Evolutionary conservation across 2,113 vertebrate genomes (phyloP), one percentile per base, ranked within the genome.

Genomic region (Morone saxatilis): DNA sequence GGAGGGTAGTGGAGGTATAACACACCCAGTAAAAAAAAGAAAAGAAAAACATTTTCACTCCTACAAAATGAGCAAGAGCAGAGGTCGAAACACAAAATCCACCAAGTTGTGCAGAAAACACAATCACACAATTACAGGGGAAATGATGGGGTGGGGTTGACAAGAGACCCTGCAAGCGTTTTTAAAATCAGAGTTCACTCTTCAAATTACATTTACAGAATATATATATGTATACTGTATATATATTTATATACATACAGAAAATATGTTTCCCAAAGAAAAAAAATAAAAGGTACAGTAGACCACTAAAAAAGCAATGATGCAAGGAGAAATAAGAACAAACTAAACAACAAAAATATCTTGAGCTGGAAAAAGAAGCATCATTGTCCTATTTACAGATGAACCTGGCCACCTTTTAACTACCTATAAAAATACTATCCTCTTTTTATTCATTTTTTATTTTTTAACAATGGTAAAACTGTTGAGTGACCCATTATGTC

Each of bases 341-440:
- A 83, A 69, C 53, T 78, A 31, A 72, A 62, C n/a, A 73, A 50
- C 51, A 71, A 78, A 40, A 65, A 61, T 43, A 67, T 70, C 43
- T 41, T 76, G 31, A 71, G 61, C 72, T 82, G 69, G 81, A 85
- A 69, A 92, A 93, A 89, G 84, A 81, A 90, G 71, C 84, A 93
- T 88, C 78, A 67, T 80, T 93, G 93, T 94, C 93, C 86, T 97
- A 98, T 99, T 96, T 98, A 99, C 97, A 99, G 96, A 97, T 95
- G 93, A 94, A 95, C 95, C 96, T 95, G 95, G 94, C 97, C 97
- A 92, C 95, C 95, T 96, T 94, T 95, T 95, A 94, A 94, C 96
- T 94, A 95, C 95, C 96, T 99, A 99, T 97, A 98, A 99, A 99
- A 99, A 99, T 99, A 99, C 96, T 97, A 97, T 98, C 96, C 95